Percentiles rank a stretch among this genome's conserved stretches.
phyloP scores from a whole-genome alignment of 2,797 vertebrate species.

The Cuculus canorus region DNA sequence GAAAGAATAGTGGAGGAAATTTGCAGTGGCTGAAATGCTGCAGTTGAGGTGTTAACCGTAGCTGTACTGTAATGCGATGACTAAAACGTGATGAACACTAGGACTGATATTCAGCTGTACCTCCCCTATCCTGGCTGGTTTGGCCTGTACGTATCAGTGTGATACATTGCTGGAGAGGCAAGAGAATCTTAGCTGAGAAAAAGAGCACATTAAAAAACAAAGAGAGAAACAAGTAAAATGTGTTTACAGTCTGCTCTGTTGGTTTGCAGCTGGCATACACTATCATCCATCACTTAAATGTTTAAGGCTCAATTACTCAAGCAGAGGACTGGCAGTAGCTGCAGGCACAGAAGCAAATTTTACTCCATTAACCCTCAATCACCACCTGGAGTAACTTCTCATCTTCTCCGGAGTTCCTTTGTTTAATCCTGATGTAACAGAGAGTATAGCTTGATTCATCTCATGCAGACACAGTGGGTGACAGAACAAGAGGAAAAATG shows the following conservation, averaged over 20 bases:
- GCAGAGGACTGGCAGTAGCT: conserved; percentile 51
- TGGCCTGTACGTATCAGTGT: not conserved
- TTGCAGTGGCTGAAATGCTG: not conserved
- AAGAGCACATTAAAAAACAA: conserved; percentile 30
- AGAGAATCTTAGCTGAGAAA: not conserved
- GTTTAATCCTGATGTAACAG: not conserved
- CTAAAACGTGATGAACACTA: not conserved
- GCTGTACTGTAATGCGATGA: not conserved
- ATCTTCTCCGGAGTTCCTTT: not conserved
- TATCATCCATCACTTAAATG: conserved; percentile 57
- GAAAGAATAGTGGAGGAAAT: not conserved
- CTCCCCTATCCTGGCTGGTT: not conserved
- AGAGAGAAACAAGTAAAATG: conserved; percentile 14
- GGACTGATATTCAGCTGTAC: not conserved
- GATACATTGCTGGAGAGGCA: not conserved
- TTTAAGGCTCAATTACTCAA: conserved; percentile 64
- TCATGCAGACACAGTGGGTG: not conserved
- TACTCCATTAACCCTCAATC: conserved; percentile 55
- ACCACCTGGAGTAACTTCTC: conserved; percentile 36
- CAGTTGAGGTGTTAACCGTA: not conserved
- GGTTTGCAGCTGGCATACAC: conserved; percentile 41
- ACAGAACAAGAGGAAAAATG: not conserved
- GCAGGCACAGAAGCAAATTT: conserved; percentile 50
- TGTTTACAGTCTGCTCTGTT: conserved; percentile 52
- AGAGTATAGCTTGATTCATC: not conserved